A percentile compares a stretch with the other conserved stretches of the same genome.
Evolutionary conservation across 2,113 vertebrate genomes (phyloP).

Genomic region (Polyodon spathula): DNA sequence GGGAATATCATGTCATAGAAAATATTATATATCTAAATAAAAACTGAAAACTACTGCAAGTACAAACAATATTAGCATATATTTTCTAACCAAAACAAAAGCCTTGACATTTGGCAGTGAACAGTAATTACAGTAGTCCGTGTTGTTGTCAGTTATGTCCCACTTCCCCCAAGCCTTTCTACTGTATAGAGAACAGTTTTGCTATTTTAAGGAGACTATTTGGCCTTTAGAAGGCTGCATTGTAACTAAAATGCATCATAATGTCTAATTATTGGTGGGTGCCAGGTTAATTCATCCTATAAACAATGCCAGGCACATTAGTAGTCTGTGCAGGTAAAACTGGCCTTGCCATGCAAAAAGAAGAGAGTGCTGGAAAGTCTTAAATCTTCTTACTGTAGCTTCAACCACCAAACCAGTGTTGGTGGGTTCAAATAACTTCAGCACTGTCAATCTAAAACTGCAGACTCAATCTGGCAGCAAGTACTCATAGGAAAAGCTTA

Average conservation of each 20-base stretch:
- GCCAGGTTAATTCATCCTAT: constrained; percentile 22
- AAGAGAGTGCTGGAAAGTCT: constrained; percentile 22
- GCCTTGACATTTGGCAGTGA: neutral
- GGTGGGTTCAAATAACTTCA: neutral
- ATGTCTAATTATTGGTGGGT: constrained; percentile 17
- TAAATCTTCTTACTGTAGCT: constrained; percentile 1
- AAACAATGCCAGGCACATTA: constrained; percentile 26
- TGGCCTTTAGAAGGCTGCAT: neutral
- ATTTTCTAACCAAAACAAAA: neutral
- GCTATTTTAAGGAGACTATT: neutral
- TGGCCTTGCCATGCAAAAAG: constrained; percentile 13
- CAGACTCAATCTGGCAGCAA: no score
- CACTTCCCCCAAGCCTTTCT: neutral
- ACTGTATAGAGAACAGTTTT: neutral
- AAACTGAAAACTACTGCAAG: no score
- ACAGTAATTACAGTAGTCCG: neutral
- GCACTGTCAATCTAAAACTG: neutral
- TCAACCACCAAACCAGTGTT: constrained; percentile 2
- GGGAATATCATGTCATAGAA: no score
- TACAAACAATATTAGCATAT: no score
- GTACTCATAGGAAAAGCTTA: no score
- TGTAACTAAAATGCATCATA: constrained; percentile 1
- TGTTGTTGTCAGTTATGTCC: neutral
- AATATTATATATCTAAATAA: no score
- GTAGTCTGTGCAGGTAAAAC: constrained; percentile 25